Base-by-base conservation (phyloP, 2,888 invertebrate species). In the Capitulum mitella region DNA sequence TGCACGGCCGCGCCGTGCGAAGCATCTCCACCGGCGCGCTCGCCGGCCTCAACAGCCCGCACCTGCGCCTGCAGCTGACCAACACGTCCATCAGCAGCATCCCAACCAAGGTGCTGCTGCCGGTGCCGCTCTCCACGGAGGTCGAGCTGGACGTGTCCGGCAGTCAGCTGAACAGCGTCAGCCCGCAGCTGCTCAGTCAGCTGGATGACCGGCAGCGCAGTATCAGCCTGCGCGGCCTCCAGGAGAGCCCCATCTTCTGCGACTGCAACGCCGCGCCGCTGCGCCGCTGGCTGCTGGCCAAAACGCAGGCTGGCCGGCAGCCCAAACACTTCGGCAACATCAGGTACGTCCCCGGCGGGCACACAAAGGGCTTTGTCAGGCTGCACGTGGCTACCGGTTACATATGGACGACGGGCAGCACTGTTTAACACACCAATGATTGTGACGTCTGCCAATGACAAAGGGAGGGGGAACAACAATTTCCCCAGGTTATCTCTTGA, bases 221-320 rank as follows among this genome's bases (percentile, higher is more conserved):
- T 84, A 87, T 95, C 64, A 89, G 89, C 70, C 89, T 95, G 83
- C 87, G 89, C 80, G 95, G 95, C 0, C 87, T 95, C 64, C 90
- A 90, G 77, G 89, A 90, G 6, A 94, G 95, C 85, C 94, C 95
- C 0, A 91, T 95, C 77, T 89, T 90, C 80, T 96, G 96, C 84
- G 94, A 95, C 84, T 96, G 96, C 84, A 91, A 92, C 83, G 91
- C 93, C 1, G 88, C 92, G 82, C 92, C 93, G 3, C 87, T 95
- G 48, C 89, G 93, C 82, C 88, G 93, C 79, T 95, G 94, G 94
- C 85, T 93, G 22, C 80, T 81, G 51, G 82, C 81, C 22, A 82
- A 82, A 78, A 80, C 79, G 2, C 78, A 80, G 48, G 32, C 77
- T 12, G 80, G 80, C 78, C 64, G 34, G 26, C 79, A 81, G 48